A percentile compares a stretch with the other conserved stretches of the same genome.
These are phyloP conservation scores for Loris lydekkerianus DNA, from an alignment of 2,797 vertebrate species.

Conservation along the genomic window DNA sequence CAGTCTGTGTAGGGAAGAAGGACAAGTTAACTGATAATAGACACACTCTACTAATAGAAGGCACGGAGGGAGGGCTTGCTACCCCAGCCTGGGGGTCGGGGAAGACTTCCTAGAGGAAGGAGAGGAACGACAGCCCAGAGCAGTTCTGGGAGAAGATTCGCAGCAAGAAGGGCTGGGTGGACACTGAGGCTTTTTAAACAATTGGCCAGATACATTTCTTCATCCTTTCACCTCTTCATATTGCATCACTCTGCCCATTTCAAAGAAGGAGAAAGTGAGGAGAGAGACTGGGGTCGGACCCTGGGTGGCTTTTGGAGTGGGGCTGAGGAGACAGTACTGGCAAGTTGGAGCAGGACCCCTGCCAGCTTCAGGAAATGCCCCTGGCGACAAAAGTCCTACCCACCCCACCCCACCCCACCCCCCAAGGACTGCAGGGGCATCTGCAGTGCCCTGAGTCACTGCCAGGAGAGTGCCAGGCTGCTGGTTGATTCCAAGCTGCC, in stretches of 20 bases:
- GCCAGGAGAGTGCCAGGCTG: neutral
- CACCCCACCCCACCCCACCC: neutral
- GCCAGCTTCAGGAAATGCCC: neutral
- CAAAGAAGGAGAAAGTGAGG: neutral
- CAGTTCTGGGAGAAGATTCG: neutral
- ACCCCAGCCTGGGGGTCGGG: neutral
- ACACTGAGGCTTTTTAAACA: neutral
- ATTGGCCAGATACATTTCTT: neutral
- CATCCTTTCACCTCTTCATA: neutral
- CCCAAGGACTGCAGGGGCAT: neutral
- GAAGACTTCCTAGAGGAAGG: neutral
- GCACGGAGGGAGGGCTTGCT: rapidly evolving
- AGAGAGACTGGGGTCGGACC: neutral
- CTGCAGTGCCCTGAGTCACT: neutral
- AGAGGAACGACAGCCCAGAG: neutral
- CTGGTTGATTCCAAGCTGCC: neutral
- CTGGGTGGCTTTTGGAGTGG: neutral
- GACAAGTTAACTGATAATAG: neutral
- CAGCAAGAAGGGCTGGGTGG: rapidly evolving
- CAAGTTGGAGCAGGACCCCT: neutral
- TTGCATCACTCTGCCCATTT: neutral
- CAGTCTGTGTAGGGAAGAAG: neutral
- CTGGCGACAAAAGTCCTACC: neutral
- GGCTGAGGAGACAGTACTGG: neutral
- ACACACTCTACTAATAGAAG: neutral